Base-by-base conservation (phyloP, 2,888 invertebrate genomes). In the Pharmacophagus antenor region DNA sequence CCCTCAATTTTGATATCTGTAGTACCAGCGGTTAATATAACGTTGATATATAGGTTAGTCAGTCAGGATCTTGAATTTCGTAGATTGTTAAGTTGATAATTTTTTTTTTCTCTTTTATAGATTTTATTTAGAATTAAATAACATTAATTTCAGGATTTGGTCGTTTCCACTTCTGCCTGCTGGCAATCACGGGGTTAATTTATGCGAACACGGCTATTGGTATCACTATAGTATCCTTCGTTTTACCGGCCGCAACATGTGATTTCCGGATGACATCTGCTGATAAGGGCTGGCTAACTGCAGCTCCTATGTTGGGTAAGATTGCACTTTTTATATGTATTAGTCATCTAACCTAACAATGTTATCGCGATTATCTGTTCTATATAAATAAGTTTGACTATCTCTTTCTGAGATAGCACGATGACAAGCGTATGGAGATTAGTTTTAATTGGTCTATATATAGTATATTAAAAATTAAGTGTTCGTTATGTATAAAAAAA, bases 181-280 rank as follows among this genome's bases (percentile, higher is more conserved):
- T 96, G 79, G 91, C 94, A 60, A 84, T 96, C 81, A 94, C 95
- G 71, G 96, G 96, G 21, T 88, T 96, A 74, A 96, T 96, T 65
- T 96, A 96, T 79, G 90, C 95, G 67, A 95, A 96, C 87, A 95
- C 96, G 49, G 96, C 96, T 58, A 93, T 97, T 66, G 96, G 95
- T 31, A 94, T 95, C 72, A 94, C 95, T 53, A 95, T 94, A 68
- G 92, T 96, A 63, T 96, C 96, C 47, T 96, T 97, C 78, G 94
- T 97, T 61, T 84, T 97, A 61, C 96, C 97, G 5, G 93, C 96
- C 4, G 96, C 96, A 52, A 94, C 95, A 78, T 95, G 95, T 85
- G 95, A 95, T 84, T 95, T 95, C 85, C 84, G 92, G 68, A 95
- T 96, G 95, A 93, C 94, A 42, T 95, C 95, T 1, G 79, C 92